These are phyloP conservation scores for Plutella xylostella DNA, from an alignment of 2,888 invertebrate species.

Conservation along the genomic window DNA sequence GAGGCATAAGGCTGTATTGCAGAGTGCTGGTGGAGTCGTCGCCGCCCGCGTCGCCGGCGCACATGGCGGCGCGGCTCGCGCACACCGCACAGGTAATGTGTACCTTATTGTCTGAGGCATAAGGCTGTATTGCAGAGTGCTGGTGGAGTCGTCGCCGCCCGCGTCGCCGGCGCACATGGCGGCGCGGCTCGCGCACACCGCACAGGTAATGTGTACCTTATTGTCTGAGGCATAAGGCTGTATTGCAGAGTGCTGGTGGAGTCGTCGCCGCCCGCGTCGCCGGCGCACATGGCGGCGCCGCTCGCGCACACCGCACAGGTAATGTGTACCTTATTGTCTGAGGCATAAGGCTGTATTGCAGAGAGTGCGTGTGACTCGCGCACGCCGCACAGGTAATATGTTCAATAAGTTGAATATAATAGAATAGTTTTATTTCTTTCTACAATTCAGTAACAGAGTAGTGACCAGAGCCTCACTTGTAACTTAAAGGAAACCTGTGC, in stretches of 20 bases:
- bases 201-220: conserved; percentile 35
- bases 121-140: too few relatives aligned
- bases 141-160: conserved; percentile 64
- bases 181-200: conserved; percentile 53
- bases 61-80: conserved; percentile 60
- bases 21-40: conserved; percentile 63
- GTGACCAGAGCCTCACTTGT: too few relatives aligned
- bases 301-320: conserved; percentile 58
- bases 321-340: too few relatives aligned
- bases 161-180: conserved; percentile 56
- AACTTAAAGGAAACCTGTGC: too few relatives aligned
- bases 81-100: conserved; percentile 48
- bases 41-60: conserved; percentile 52
- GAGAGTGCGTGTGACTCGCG: too few relatives aligned
- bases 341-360: too few relatives aligned
- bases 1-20: too few relatives aligned
- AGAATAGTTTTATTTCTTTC: too few relatives aligned
- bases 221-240: too few relatives aligned
- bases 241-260: too few relatives aligned
- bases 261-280: conserved; percentile 60
- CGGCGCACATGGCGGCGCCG: conserved; percentile 53
- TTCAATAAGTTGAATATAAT: background rate
- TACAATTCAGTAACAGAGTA: too few relatives aligned
- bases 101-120: background rate
- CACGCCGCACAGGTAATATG: too few relatives aligned